phyloP scores from a whole-genome alignment of 2,797 vertebrate genomes.

The Chaetophractus vellerosus region DNA sequence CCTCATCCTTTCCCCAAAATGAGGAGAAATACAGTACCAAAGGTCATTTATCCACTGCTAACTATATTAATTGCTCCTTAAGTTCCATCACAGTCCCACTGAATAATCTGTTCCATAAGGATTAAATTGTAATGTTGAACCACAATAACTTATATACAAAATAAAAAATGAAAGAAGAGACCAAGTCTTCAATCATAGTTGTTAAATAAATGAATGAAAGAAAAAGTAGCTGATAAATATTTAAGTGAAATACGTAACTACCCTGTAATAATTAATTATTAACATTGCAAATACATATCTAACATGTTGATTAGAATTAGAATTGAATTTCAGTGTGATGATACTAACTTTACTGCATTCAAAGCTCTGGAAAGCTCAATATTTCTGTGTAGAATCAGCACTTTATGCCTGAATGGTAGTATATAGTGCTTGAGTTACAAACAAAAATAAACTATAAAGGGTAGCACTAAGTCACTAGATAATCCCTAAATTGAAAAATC shows the following conservation, averaged over 20 bases:
- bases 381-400: conserved; percentile 36
- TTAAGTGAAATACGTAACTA: conserved; percentile 28
- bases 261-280: not conserved
- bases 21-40: not conserved
- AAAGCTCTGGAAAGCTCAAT: conserved; percentile 9
- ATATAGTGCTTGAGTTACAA: not conserved
- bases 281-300: conserved; percentile 6
- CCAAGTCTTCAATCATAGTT: too few species aligned
- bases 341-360: conserved; percentile 20
- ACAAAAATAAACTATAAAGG: not conserved
- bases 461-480: not conserved
- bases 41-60: not conserved
- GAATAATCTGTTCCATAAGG: not conserved
- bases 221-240: not conserved
- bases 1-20: not conserved
- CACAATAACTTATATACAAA: too few species aligned
- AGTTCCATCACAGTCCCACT: not conserved
- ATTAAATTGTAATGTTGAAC: not conserved
- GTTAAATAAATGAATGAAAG: not conserved
- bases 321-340: not conserved
- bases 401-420: not conserved
- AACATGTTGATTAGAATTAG: conserved; percentile 1
- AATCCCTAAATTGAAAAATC: not conserved
- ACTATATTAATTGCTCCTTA: not conserved
- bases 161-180: too few species aligned